Evolutionary conservation across 2,888 invertebrate species (phyloP), one percentile per base, ranked within the genome.

Genomic region (Acrobasis repandana): DNA sequence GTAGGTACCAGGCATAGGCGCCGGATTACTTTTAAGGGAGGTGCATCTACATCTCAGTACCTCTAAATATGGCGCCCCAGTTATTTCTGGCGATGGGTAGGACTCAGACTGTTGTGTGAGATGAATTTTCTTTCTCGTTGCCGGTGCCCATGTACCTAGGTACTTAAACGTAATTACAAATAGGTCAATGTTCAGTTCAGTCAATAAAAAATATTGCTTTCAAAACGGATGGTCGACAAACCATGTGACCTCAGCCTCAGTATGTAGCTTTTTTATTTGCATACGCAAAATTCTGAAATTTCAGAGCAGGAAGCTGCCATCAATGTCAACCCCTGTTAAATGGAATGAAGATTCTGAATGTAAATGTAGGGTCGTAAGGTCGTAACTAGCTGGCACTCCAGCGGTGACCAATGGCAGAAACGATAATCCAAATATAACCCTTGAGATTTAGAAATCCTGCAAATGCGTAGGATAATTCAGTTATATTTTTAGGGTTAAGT

Each of bases 401-500:
- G 28, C 36, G 50, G 60, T 46, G 14, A 34, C 47, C 52, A 38
- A 46, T 52, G 68, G 67, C 67, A 73, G 70, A 70, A 70, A 65
- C 69, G 65, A 60, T 76, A 73, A 81, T 79, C 72, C 76, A 80
- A 81, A 82, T 80, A 77, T 74, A 73, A 66, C 73, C 71, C 71
- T 73, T 70, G 71, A 74, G 74, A 74, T 75, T 77, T 73, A 56
- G 67, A 68, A 70, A 74, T 67, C 66, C 70, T 56, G 65, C 63
- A 63, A 69, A 66, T 71, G 10, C 15, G 51, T 38, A 18, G 14
- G 28, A 50, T 50, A 50, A 50, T 50, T 50, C 9, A 28, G 20
- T 50, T 50, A 50, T 14, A 28, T 50, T 28, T 50, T 28, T 14
- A 28, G 20, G 6, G 14, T 43, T 43, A 43, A 14, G 10, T 43